A percentile compares a stretch with the other conserved stretches of the same genome.
Evolutionary conservation across 2,113 vertebrate genomes (phyloP).

Genomic region (Phaethornis superciliosus): DNA sequence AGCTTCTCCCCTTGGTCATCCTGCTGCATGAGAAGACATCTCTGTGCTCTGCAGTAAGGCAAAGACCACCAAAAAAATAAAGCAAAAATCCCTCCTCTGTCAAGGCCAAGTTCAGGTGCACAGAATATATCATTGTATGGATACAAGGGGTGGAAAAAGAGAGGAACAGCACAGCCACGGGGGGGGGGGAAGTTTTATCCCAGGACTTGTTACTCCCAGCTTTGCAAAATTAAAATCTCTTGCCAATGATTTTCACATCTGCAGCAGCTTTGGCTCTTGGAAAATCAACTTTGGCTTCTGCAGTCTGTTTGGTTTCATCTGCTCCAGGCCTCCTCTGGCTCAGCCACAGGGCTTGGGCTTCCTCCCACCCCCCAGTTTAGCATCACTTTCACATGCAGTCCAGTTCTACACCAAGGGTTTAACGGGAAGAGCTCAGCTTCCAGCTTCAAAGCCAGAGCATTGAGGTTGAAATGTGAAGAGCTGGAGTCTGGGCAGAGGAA

Average conservation of each 20-base stretch:
- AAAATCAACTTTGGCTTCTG: neutral
- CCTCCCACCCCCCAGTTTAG: neutral
- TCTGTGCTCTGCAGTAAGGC: neutral
- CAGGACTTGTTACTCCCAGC: neutral
- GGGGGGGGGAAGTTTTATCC: neutral
- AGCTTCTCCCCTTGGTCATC: neutral
- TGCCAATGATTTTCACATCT: neutral
- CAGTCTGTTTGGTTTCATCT: neutral
- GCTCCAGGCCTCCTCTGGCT: neutral
- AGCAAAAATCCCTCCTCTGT: neutral
- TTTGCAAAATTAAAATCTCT: neutral
- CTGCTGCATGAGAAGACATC: neutral
- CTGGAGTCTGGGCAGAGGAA: accelerated
- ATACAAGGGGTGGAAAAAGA: neutral
- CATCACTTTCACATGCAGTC: neutral
- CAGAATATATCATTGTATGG: too few species aligned
- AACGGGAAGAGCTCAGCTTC: neutral
- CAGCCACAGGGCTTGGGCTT: neutral
- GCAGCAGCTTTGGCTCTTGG: neutral
- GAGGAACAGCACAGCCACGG: neutral
- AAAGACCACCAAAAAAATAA: neutral
- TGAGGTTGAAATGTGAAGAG: neutral
- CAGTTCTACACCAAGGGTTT: neutral
- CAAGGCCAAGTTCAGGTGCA: neutral
- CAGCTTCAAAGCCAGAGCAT: neutral